Base-by-base conservation (phyloP, 1,140 invertebrate genomes). In the Drosophila chauvacae region DNA sequence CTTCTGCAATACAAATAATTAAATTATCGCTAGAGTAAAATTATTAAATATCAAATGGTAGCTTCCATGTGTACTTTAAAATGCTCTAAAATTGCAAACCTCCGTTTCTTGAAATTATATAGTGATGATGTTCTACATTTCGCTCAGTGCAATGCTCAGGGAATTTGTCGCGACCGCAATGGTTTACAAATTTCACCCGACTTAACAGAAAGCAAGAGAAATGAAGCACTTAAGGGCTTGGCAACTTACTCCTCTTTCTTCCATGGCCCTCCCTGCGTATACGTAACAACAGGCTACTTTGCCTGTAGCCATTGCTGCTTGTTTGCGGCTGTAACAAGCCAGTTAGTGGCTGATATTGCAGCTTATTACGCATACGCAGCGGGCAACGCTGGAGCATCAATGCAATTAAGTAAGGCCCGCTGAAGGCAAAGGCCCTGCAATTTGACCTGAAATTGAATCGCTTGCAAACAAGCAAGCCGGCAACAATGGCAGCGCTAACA, bases 401-500 rank as follows among this genome's bases (percentile, higher is more conserved):
- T 57, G 60, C 72, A 74, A 76, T 76, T 76, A 76, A 44, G 18
- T 73, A 33, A 56, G 16, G 68, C 63, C 50, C 39, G 18, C 3
- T 14, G 26, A 28, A 41, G 41, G 69, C 65, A 70, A 72, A 56
- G 53, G 41, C 23, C 23, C 33, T 51, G 45, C 42, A 65, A 65
- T 75, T 75, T 64, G 70, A 33, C 51, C 51, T 51, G 70, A 26
- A 76, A 76, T 76, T 76, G 72, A 75, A 76, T 76, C 61, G 44
- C 70, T 56, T n/a, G 59, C 51, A 62, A 73, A 53, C 57, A 72
- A 26, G 41, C 56, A 62, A 26, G 41, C 56, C 6, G 35, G 28
- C 16, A 56, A 74, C 71, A 75, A 51, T 30, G 23, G 20, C 18
- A 11, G 45, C 44, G 39, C n/a, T 41, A 28, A 35, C 65, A 72